A percentile compares a stretch with the other conserved stretches of the same genome.
Evolutionary conservation across 2,797 vertebrate species (phyloP).

Genomic region (Pseudomugil tenellus): DNA sequence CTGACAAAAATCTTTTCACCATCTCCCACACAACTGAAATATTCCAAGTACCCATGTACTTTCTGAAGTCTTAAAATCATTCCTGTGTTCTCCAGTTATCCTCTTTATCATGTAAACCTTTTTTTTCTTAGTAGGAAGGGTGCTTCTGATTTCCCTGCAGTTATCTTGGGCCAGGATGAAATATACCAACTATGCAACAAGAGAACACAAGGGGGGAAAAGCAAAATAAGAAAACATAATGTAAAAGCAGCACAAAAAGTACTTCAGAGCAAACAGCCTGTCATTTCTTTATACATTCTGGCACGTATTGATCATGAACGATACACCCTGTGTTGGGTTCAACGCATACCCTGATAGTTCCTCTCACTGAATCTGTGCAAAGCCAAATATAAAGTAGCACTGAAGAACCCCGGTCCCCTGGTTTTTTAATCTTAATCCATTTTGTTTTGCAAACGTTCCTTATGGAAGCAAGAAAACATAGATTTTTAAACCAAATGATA

Average conservation of each 20-base stretch:
- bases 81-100: conserved; percentile 67
- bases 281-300: conserved; percentile 79
- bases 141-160: conserved; percentile 75
- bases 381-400: conserved; percentile 59
- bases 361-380: conserved; percentile 57
- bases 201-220: conserved; percentile 61
- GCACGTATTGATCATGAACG: conserved; percentile 68
- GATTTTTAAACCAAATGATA: conserved; percentile 22
- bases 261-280: conserved; percentile 70
- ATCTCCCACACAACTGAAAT: conserved; percentile 74
- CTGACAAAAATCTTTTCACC: conserved; percentile 81
- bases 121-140: conserved; percentile 64
- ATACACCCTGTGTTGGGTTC: conserved; percentile 57
- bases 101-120: conserved; percentile 64
- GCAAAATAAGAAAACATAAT: conserved; percentile 64
- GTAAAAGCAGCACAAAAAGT: conserved; percentile 76
- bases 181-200: conserved; percentile 59
- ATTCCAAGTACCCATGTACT: conserved; percentile 72
- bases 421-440: conserved; percentile 28
- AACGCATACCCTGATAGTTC: conserved; percentile 54
- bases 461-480: conserved; percentile 17
- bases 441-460: conserved; percentile 13
- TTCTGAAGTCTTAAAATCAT: conserved; percentile 74
- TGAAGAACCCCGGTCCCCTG: conserved; percentile 48
- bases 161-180: conserved; percentile 69